These are phyloP conservation scores for Hemiprocne comata DNA, from an alignment of 2,113 vertebrate genomes.

Conservation along the genomic window DNA sequence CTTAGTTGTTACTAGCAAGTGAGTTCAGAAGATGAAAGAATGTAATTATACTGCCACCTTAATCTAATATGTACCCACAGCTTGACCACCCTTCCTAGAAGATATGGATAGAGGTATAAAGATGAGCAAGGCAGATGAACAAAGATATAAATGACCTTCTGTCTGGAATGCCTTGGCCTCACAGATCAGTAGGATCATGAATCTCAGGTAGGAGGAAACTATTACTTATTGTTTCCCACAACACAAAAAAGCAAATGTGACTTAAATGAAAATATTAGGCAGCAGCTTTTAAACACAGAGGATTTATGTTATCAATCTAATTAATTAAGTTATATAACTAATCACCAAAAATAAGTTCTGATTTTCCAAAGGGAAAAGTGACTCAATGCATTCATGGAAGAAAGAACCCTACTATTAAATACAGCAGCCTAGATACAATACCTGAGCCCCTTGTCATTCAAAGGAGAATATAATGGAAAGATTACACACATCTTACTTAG, in stretches of 20 bases:
- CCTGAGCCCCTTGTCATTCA: neutral
- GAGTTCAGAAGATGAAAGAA: neutral
- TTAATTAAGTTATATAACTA: neutral
- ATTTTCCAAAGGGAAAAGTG: neutral
- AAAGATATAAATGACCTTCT: neutral
- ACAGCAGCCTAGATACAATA: neutral
- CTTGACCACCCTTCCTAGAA: neutral
- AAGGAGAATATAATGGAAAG: neutral
- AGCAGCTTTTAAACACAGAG: neutral
- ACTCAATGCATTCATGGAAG: neutral
- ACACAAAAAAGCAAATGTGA: neutral
- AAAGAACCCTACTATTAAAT: neutral
- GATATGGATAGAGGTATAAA: neutral
- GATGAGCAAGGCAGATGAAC: neutral
- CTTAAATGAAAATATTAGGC: neutral
- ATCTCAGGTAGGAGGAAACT: neutral
- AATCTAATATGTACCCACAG: neutral
- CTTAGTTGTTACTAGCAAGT: neutral
- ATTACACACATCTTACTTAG: neutral
- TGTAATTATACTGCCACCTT: neutral
- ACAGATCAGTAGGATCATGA: fast-evolving
- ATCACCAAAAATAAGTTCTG: neutral
- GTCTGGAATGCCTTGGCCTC: neutral
- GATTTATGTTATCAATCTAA: neutral
- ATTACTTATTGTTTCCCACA: neutral